Evolutionary conservation across 2,113 vertebrate genomes (phyloP), one percentile per base, ranked within the genome.

Genomic region (Rhabdomys dilectus): DNA sequence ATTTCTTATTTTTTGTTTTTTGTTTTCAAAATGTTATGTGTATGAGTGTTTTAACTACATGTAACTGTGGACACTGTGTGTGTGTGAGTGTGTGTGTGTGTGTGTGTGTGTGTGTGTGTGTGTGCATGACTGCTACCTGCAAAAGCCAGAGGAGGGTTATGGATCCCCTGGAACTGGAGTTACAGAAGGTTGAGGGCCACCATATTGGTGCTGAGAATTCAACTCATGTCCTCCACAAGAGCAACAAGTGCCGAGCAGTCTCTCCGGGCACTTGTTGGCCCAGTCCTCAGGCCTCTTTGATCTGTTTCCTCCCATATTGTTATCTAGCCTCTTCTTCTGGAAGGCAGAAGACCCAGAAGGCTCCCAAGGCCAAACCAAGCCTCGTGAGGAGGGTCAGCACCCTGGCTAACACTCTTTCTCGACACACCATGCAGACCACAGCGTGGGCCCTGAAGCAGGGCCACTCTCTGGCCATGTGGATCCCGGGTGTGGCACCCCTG

Each of bases 401-500:
- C 26, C 97, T 99, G 98, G 98, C 98, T 53, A 97, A 84, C 94
- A 98, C 97, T 0, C 36, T 98, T 66, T 99, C 98, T 66, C 97
- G 77, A 22, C 98, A 96, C 0, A 98, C 98, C 78, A 97, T 98
- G 96, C 98, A 98, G 92, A 98, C 98, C 95, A 98, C 98, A 3
- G 94, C 96, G 48, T 95, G 95, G 58, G 97, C 78, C 21, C 97
- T 99, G 36, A 98, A 98, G 93, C 97, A 73, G 95, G 98, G 99
- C 80, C 98, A 98, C 39, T 95, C 98, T 82, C 91, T 99, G 96
- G 98, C 97, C 76, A 96, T 96, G 91, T 98, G 98, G 98, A 97
- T 98, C 86, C 98, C 98, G 3, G 97, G 98, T 0, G 87, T 98
- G 93, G 95, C 93, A 0, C 95, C 97, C 6, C 29, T 99, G 98